Evolutionary conservation across 1,140 invertebrate species (phyloP).

Genomic region (Brachionus sp.): DNA sequence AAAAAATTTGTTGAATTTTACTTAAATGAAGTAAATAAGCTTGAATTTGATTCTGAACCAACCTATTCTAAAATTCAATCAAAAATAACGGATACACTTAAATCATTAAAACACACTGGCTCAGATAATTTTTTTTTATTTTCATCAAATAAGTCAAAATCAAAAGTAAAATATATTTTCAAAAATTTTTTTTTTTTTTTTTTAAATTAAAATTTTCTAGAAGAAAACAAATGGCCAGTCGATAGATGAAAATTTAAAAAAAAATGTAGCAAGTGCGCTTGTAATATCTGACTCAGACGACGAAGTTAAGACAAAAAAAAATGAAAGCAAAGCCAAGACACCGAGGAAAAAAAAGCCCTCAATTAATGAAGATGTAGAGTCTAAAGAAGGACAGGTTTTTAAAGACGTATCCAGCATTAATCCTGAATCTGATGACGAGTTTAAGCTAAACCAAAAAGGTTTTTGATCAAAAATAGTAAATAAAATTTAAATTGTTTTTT

Average conservation of each 20-base stretch:
- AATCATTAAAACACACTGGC: neutral
- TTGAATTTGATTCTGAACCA: slow-evolving; percentile 40
- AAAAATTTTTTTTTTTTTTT: neutral
- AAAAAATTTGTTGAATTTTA: slow-evolving; percentile 43
- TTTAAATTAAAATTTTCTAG: neutral
- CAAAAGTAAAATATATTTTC: neutral
- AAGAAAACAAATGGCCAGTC: neutral
- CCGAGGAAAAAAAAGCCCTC: neutral
- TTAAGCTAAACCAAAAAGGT: neutral
- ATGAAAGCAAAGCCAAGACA: neutral
- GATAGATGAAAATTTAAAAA: neutral
- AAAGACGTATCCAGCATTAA: slow-evolving; percentile 9
- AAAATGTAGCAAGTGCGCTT: neutral
- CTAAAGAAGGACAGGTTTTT: neutral
- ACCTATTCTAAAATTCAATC: slow-evolving; percentile 12
- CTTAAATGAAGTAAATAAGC: slow-evolving; percentile 44
- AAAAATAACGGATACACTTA: neutral
- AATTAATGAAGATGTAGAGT: neutral
- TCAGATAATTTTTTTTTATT: neutral
- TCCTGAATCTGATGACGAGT: neutral
- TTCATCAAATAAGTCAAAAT: neutral
- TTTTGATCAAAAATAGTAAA: neutral
- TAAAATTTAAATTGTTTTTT: neutral
- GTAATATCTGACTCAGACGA: neutral
- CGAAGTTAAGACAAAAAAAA: neutral